phyloP scores from a whole-genome alignment of 2,797 vertebrate genomes.

The Siniperca undulata region DNA sequence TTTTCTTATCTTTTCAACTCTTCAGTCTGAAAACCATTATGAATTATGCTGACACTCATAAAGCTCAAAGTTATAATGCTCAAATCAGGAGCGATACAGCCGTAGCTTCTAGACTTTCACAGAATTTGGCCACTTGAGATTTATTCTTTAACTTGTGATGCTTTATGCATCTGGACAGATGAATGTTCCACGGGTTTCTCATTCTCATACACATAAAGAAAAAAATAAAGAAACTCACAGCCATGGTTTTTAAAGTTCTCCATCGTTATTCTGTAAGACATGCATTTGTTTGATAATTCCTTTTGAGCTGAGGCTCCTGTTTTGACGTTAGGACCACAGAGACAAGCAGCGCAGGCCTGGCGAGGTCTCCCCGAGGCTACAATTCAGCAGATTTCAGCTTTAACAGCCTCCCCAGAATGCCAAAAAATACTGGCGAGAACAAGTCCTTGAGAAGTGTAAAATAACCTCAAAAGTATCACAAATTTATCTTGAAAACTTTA shows the following conservation, averaged over 20 bases:
- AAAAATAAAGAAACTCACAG: constrained; percentile 25
- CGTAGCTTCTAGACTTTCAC: constrained; percentile 49
- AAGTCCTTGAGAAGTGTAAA: constrained; percentile 65
- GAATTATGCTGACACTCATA: constrained; percentile 67
- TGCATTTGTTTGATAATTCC: constrained; percentile 69
- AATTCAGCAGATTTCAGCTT: constrained; percentile 60
- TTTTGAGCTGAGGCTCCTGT: constrained; percentile 59
- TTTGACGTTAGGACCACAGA: constrained; percentile 62
- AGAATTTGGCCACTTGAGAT: constrained; percentile 53
- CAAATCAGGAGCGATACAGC: constrained; percentile 52
- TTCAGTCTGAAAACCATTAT: constrained; percentile 43
- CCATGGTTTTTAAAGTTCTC: constrained; percentile 33
- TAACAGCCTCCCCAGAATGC: constrained; percentile 47
- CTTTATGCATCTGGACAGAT: constrained; percentile 68
- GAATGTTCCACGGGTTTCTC: constrained; percentile 24
- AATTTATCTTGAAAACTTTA: constrained; percentile 44
- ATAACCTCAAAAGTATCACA: constrained; percentile 56
- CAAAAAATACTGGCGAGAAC: constrained; percentile 21
- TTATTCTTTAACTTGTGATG: constrained; percentile 62
- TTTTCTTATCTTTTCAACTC: constrained; percentile 60
- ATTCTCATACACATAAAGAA: constrained; percentile 27
- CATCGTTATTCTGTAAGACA: constrained; percentile 64
- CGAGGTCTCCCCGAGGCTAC: constrained; percentile 59
- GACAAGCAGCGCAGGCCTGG: constrained; percentile 35
- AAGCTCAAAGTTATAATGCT: constrained; percentile 53